phyloP scores from a whole-genome alignment of 2,113 vertebrate genomes.

The Ochotona princeps region DNA sequence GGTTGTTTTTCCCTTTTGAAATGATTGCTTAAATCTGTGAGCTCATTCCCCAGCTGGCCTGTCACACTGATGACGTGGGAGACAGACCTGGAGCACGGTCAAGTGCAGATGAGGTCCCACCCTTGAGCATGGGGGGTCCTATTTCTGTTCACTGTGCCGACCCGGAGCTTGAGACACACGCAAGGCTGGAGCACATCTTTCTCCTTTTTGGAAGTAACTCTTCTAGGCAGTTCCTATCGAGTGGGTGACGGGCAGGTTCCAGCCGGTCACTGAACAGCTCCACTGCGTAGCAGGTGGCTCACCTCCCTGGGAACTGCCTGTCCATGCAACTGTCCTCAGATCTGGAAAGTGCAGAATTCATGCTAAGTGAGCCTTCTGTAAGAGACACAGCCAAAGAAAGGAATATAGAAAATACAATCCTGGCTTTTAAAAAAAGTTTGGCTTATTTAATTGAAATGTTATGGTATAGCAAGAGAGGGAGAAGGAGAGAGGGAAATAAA shows the following conservation, averaged over 20 bases:
- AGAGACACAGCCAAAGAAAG: not conserved
- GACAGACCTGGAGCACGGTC: not conserved
- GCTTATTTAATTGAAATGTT: too few species aligned
- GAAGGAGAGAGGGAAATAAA: too few species aligned
- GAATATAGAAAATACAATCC: not conserved
- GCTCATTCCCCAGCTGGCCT: too few species aligned
- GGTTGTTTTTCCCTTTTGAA: too few species aligned
- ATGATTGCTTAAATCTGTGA: too few species aligned
- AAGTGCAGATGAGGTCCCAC: not conserved
- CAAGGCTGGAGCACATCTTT: not conserved
- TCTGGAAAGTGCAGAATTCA: conserved; percentile 40
- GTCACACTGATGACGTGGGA: not conserved
- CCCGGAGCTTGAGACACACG: not conserved
- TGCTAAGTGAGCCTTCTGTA: not conserved
- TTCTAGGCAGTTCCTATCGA: not conserved
- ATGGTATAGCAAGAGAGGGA: too few species aligned
- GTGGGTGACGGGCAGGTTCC: too few species aligned
- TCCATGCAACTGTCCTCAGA: not conserved
- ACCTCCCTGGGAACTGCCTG: not conserved
- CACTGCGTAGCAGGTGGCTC: not conserved
- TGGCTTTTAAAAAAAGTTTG: not conserved
- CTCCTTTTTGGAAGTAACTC: not conserved
- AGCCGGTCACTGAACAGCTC: not conserved
- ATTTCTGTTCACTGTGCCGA: not conserved
- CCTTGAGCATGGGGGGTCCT: not conserved